phyloP scores from a whole-genome alignment of 2,888 invertebrate genomes.

The Phragmatobia fuliginosa region DNA sequence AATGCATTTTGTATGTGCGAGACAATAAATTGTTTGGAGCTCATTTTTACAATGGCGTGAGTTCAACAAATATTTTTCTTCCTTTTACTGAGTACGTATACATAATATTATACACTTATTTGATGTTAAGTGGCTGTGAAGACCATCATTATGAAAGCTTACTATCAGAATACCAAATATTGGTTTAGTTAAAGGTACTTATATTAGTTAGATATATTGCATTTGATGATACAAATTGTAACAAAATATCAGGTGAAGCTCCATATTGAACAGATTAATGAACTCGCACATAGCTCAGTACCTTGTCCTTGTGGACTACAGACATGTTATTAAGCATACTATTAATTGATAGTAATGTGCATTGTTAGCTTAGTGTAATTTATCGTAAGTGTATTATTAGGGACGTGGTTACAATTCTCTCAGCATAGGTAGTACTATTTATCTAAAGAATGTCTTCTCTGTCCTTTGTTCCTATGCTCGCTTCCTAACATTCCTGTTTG shows the following conservation, averaged over 20 bases:
- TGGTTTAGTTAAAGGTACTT: conserved; percentile 73
- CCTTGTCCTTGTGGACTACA: conserved; percentile 76
- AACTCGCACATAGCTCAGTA: conserved; percentile 82
- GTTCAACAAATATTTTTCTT: conserved; percentile 58
- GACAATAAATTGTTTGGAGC: conserved; percentile 81
- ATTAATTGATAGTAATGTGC: conserved; percentile 76
- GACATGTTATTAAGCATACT: conserved; percentile 74
- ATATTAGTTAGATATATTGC: conserved; percentile 71
- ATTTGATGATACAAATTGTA: conserved; percentile 67
- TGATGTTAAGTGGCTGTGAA: conserved; percentile 82
- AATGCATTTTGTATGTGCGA: conserved; percentile 80
- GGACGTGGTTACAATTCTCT: conserved; percentile 75
- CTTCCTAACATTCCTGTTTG: conserved; percentile 79
- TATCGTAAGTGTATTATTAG: conserved; percentile 83
- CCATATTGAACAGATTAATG: conserved; percentile 58
- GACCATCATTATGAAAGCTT: conserved; percentile 70
- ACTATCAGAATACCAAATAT: conserved; percentile 73
- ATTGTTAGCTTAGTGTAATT: conserved; percentile 83
- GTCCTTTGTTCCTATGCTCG: conserved; percentile 76
- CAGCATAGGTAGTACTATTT: conserved; percentile 65
- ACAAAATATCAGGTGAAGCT: conserved; percentile 61
- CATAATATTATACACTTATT: conserved; percentile 61
- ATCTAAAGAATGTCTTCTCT: conserved; percentile 65
- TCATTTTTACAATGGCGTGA: conserved; percentile 60
- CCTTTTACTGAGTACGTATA: conserved; percentile 61